A percentile compares a stretch with the other conserved stretches of the same genome.
These are phyloP conservation scores for Avahi laniger DNA, from an alignment of 2,797 vertebrate genomes.

Conservation along the genomic window DNA sequence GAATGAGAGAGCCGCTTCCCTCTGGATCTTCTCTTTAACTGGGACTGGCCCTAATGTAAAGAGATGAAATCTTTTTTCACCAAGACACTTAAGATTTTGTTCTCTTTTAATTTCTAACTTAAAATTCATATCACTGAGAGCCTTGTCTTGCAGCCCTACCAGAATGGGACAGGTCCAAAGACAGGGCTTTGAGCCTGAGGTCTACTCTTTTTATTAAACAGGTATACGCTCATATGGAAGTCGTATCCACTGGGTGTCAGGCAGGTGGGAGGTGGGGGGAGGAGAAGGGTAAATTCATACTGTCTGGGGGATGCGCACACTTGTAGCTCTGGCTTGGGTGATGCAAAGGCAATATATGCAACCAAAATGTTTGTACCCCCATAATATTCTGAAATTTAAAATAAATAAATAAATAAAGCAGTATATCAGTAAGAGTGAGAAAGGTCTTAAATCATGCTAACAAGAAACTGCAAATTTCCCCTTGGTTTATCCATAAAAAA, in stretches of 20 bases:
- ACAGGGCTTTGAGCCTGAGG: not conserved
- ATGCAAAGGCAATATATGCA: no score
- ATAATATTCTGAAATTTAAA: no score
- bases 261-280: no score
- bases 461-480: not conserved
- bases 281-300: no score
- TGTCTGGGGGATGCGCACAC: no score
- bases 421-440: not conserved
- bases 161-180: no score
- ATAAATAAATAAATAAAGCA: no score
- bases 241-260: no score
- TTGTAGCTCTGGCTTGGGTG: no score
- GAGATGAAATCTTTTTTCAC: not conserved
- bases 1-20: not conserved
- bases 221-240: no score
- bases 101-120: not conserved
- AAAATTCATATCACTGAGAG: not conserved
- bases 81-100: not conserved
- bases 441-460: not conserved
- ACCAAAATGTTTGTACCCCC: no score
- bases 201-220: not conserved
- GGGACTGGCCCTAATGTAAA: fast-evolving
- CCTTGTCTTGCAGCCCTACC: not conserved
- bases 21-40: not conserved
- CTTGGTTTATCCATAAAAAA: not conserved